Evolutionary conservation across 2,888 invertebrate species (phyloP).

Genomic region (Andrena marginata): DNA sequence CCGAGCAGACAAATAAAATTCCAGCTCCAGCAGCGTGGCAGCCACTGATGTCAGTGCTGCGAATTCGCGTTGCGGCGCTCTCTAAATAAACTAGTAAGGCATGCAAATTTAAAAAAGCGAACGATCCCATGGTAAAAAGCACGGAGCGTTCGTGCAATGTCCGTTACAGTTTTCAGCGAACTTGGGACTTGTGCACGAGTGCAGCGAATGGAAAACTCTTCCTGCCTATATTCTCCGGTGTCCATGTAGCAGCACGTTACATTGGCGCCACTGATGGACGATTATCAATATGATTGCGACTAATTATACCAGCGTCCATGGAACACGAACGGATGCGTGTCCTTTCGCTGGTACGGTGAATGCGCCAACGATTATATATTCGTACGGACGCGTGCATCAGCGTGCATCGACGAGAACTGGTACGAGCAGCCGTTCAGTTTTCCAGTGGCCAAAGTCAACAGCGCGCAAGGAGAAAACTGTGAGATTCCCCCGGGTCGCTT

Average conservation of each 20-base stretch:
- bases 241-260: not conserved
- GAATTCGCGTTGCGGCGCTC: too few relatives aligned
- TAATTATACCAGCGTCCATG: not conserved
- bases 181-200: not conserved
- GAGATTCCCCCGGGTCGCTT: not conserved
- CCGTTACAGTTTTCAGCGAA: not conserved
- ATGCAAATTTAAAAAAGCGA: too few relatives aligned
- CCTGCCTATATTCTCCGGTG: not conserved
- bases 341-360: not conserved
- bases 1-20: too few relatives aligned
- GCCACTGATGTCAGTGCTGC: too few relatives aligned
- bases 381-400: not conserved
- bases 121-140: too few relatives aligned
- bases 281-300: constrained; percentile 2
- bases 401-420: not conserved
- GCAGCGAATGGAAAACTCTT: not conserved
- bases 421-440: not conserved
- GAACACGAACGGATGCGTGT: not conserved
- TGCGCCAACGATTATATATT: not conserved
- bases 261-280: not conserved
- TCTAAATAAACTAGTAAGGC: too few relatives aligned
- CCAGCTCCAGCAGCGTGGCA: too few relatives aligned
- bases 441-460: not conserved
- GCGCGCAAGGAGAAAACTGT: too few relatives aligned
- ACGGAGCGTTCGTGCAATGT: too few relatives aligned